Conservation (phyloP, 2,888 invertebrate genomes). For the Congeria kusceri region DNA sequence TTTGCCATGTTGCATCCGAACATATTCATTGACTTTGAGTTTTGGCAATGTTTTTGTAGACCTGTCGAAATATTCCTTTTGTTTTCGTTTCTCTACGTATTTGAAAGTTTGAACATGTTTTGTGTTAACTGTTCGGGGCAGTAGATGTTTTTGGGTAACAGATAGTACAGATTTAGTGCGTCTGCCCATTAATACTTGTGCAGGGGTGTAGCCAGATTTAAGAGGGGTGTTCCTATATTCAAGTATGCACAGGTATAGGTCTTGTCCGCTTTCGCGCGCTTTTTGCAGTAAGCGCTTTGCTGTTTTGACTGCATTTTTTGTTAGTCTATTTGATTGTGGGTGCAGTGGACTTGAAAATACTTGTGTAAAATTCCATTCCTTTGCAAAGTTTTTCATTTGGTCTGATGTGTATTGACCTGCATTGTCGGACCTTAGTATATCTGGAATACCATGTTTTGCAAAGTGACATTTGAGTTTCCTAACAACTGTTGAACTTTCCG, state of each 20-base stretch:
- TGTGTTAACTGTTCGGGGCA: neutral
- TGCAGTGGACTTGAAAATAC: conserved; percentile 49
- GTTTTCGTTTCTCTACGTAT: neutral
- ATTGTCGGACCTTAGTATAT: conserved; percentile 41
- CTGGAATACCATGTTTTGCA: conserved; percentile 35
- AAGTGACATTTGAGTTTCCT: conserved; percentile 57
- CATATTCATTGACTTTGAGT: neutral
- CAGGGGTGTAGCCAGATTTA: no score
- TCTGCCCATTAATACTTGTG: conserved; percentile 52
- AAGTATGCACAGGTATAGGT: no score
- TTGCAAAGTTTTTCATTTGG: conserved; percentile 35
- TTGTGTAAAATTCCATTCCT: conserved; percentile 54
- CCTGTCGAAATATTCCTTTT: conserved; percentile 4
- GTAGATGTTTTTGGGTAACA: neutral
- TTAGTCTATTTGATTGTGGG: conserved; percentile 64
- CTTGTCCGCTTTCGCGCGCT: no score
- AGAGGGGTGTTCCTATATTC: no score
- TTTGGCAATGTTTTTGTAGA: conserved; percentile 1
- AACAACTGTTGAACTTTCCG: conserved; percentile 47
- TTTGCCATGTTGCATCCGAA: neutral
- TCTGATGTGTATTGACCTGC: conserved; percentile 48
- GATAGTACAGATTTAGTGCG: conserved; percentile 38
- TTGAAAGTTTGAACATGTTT: neutral
- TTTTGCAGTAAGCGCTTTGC: conserved; percentile 58
- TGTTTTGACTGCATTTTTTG: conserved; percentile 62